phyloP scores from a whole-genome alignment of 2,797 vertebrate species.

The Macropodus opercularis region DNA sequence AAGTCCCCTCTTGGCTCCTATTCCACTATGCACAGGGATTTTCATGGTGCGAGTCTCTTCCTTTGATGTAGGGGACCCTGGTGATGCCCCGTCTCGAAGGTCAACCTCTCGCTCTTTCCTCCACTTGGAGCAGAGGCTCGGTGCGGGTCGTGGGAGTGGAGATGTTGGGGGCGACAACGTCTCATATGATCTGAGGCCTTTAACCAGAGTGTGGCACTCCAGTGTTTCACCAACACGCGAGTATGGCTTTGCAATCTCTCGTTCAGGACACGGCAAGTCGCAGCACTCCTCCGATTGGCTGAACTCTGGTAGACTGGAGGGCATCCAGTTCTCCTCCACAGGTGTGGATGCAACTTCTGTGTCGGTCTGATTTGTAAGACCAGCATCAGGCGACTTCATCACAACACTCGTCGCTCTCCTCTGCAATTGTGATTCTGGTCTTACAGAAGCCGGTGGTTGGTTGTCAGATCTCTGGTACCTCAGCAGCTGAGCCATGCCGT shows the following conservation, averaged over 20 bases:
- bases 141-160: slow-evolving; percentile 70
- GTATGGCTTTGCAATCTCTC: slow-evolving; percentile 59
- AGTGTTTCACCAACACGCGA: slow-evolving; percentile 78
- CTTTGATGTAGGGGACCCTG: slow-evolving; percentile 57
- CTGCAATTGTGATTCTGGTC: slow-evolving; percentile 31
- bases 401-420: slow-evolving; percentile 22
- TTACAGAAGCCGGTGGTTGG: slow-evolving; percentile 41
- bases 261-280: slow-evolving; percentile 56
- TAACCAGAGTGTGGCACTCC: slow-evolving; percentile 85
- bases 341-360: slow-evolving; percentile 38
- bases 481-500: slow-evolving; percentile 29
- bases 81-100: slow-evolving; percentile 45
- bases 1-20: slow-evolving; percentile 74
- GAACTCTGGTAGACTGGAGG: slow-evolving; percentile 65
- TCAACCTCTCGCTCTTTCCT: slow-evolving; percentile 81
- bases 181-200: slow-evolving; percentile 82
- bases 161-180: slow-evolving; percentile 67
- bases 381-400: slow-evolving; percentile 46
- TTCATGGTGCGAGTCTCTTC: slow-evolving; percentile 69
- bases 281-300: slow-evolving; percentile 58
- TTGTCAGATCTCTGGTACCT: slow-evolving; percentile 53
- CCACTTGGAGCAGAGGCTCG: slow-evolving; percentile 87
- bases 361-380: slow-evolving; percentile 48
- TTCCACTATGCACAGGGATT: slow-evolving; percentile 65
- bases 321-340: slow-evolving; percentile 57